Evolutionary conservation across 2,113 vertebrate genomes (phyloP).

Genomic region (Cyphomyrus discorhynchus): DNA sequence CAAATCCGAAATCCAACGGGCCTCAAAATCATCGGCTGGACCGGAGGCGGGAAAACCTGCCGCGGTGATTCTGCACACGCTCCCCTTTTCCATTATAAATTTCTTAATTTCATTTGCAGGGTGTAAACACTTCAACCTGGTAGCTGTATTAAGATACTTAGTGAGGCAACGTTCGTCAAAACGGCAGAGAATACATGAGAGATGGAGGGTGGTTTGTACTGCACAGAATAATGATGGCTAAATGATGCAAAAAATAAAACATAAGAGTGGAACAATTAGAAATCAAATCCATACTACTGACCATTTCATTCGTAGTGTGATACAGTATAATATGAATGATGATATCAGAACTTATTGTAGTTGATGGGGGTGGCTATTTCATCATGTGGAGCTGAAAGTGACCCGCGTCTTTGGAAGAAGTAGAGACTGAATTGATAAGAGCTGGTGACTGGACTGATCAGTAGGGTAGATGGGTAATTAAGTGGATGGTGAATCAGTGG

Average conservation of each 20-base stretch:
- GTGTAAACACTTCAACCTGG: background rate
- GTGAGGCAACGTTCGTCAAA: background rate
- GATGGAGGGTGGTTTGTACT: background rate
- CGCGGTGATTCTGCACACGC: background rate
- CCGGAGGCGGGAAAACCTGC: background rate
- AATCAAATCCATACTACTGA: background rate
- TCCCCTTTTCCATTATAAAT: background rate
- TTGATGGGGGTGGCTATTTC: background rate
- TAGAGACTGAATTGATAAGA: no score
- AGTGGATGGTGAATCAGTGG: background rate
- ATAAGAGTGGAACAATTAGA: background rate
- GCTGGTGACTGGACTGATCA: background rate
- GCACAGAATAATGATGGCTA: background rate
- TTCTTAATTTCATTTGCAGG: background rate
- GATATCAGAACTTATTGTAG: background rate
- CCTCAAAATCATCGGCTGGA: background rate
- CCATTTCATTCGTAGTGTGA: background rate
- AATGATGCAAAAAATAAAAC: background rate
- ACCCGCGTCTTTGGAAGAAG: background rate
- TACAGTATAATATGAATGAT: background rate
- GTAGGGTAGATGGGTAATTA: background rate
- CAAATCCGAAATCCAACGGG: conserved; percentile 17
- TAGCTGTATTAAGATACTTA: background rate
- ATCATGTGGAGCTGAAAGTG: background rate
- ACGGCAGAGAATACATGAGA: background rate